Percentiles rank a stretch among this genome's conserved stretches.
phyloP scores from a whole-genome alignment of 2,113 vertebrate genomes.

The Penelope pileata region DNA sequence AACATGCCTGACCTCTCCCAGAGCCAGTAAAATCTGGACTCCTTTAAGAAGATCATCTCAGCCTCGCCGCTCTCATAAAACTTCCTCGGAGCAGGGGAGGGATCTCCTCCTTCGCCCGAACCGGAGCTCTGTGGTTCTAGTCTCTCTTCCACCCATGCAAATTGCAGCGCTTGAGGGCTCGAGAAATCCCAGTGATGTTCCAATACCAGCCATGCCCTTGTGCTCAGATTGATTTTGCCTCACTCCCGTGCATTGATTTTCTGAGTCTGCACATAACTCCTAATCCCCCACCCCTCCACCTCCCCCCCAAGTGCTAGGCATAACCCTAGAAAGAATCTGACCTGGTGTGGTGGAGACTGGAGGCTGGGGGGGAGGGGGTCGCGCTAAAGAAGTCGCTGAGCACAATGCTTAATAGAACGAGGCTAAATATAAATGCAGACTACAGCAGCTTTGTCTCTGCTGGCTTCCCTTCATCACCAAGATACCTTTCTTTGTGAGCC shows the following conservation, averaged over 20 bases:
- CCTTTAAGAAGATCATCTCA: slow-evolving; percentile 32
- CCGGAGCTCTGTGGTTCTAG: slow-evolving; percentile 69
- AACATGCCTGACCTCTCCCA: slow-evolving; percentile 2
- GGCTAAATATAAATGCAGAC: slow-evolving; percentile 73
- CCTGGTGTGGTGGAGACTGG: slow-evolving; percentile 1
- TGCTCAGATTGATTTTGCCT: slow-evolving; percentile 75
- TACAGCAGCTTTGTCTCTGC: slow-evolving; percentile 70
- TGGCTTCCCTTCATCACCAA: slow-evolving; percentile 73
- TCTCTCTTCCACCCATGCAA: slow-evolving; percentile 57
- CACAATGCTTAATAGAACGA: slow-evolving; percentile 49
- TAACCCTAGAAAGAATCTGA: slow-evolving; percentile 61
- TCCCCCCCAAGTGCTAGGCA: background rate
- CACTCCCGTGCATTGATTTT: slow-evolving; percentile 70
- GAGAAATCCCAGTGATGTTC: slow-evolving; percentile 65
- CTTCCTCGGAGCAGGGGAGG: slow-evolving; percentile 41
- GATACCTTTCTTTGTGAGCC: slow-evolving; percentile 78
- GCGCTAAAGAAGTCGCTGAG: slow-evolving; percentile 54
- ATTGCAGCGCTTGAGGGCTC: slow-evolving; percentile 55
- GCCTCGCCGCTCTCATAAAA: slow-evolving; percentile 45
- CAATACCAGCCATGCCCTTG: slow-evolving; percentile 72
- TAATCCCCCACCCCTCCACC: background rate
- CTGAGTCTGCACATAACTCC: slow-evolving; percentile 50
- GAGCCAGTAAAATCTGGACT: slow-evolving; percentile 17
- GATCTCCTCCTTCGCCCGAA: slow-evolving; percentile 53
- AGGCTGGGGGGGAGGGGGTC: background rate